A percentile compares a stretch with the other conserved stretches of the same genome.
These are phyloP conservation scores for Cyprinodon diabolis DNA, from an alignment of 2,797 vertebrate species.

Conservation along the genomic window DNA sequence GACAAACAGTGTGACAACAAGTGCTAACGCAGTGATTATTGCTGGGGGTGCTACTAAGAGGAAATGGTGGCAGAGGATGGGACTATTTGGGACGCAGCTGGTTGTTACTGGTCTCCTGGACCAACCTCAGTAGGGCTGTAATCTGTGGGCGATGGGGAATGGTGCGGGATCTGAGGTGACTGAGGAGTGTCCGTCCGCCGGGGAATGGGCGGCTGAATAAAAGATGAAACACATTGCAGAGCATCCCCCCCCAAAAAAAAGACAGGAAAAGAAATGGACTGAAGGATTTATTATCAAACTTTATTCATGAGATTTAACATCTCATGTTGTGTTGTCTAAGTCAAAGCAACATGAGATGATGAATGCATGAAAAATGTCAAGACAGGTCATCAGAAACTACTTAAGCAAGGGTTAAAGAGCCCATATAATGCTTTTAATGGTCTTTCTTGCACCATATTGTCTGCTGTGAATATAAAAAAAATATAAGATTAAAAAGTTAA, in stretches of 20 bases:
- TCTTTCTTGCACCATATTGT: not conserved
- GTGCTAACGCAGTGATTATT: constrained; percentile 35
- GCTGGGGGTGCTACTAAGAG: constrained; percentile 38
- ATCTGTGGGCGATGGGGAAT: constrained; percentile 72
- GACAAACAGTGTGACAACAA: constrained; percentile 27
- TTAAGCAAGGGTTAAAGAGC: constrained; percentile 29
- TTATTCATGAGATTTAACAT: no score
- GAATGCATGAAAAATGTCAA: constrained; percentile 34
- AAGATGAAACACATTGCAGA: constrained; percentile 59
- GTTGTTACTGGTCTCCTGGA: constrained; percentile 62
- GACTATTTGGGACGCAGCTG: constrained; percentile 49
- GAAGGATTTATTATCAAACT: constrained; percentile 26
- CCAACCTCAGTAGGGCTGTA: constrained; percentile 78
- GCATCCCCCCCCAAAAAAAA: constrained; percentile 22
- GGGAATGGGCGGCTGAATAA: constrained; percentile 73
- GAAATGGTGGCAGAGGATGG: constrained; percentile 47
- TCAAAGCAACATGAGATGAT: constrained; percentile 26
- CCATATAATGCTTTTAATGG: constrained; percentile 8
- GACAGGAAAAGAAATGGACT: constrained; percentile 68
- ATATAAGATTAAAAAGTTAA: no score
- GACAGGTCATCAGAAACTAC: constrained; percentile 25
- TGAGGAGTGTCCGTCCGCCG: constrained; percentile 74
- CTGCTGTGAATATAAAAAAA: not conserved
- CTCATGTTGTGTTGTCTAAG: not conserved
- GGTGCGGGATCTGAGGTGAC: constrained; percentile 67